A percentile compares a stretch with the other conserved stretches of the same genome.
Conservation (phyloP, 2,888 invertebrate species). For the Apamea sordens region DNA sequence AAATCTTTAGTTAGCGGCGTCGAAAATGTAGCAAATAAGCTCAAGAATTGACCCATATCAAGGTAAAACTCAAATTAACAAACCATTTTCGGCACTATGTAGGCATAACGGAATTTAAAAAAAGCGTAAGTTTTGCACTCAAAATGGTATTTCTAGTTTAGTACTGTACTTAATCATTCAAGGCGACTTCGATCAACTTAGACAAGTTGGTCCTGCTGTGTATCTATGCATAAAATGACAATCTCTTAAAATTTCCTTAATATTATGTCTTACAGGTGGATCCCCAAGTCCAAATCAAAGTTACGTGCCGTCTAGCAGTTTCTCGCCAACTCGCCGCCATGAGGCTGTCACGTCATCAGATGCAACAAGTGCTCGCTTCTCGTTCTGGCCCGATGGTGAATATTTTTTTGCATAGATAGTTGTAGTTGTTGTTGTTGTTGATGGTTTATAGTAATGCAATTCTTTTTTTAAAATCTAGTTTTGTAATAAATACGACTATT, state of each 20-base stretch:
- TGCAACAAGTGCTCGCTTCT: constrained; percentile 79
- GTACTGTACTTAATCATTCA: too few species aligned
- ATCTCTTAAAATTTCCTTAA: background rate
- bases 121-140: background rate
- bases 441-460: background rate
- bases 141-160: background rate
- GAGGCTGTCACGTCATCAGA: constrained; percentile 85
- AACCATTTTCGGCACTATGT: background rate
- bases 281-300: constrained; percentile 83
- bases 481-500: background rate
- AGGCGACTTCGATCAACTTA: background rate
- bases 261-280: constrained; percentile 75
- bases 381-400: constrained; percentile 87
- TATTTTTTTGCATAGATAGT: constrained; percentile 49
- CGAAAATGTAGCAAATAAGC: background rate
- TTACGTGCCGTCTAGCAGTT: constrained; percentile 81
- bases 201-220: background rate
- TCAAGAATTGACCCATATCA: background rate
- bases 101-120: background rate
- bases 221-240: background rate
- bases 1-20: background rate
- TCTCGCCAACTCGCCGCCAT: constrained; percentile 84
- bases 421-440: too few species aligned
- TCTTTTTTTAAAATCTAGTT: background rate
- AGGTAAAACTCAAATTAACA: background rate